Evolutionary conservation across 2,888 invertebrate species (phyloP), one percentile per base, ranked within the genome.

Genomic region (Pseudococcus viburni): DNA sequence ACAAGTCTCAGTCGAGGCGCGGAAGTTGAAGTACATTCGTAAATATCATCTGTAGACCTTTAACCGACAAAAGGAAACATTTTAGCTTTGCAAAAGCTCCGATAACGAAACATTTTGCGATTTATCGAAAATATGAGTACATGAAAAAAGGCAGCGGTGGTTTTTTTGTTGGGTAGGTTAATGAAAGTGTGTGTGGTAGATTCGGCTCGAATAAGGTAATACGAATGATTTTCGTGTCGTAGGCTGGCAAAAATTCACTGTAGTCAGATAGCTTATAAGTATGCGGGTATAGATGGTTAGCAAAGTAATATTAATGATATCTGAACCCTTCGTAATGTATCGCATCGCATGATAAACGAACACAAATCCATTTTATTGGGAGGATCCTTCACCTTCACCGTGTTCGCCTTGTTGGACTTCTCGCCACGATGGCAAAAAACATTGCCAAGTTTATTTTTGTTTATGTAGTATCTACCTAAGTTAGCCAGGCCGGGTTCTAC

Each of bases 341-440:
- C 77, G 39, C 77, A 77, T 77, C 77, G 77, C 77, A 77, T 77
- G 77, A 77, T 77, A 77, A 77, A 77, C 77, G 77, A 77, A 77
- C 77, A 77, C 77, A 77, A 77, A 77, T 77, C 77, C 15, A 77
- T 77, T 77, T 77, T 77, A 77, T 77, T 77, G 77, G 77, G 77
- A 77, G 77, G 77, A 39, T 77, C 77, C 33, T 77, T 64, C 22
- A 51, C 51, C 51, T 51, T 51, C 51, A 51, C 51, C 51, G 15
- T 0, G 17, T 12, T 51, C 51, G 51, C 51, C 22, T 64, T 22
- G 39, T 77, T 77, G 7, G 77, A 33, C 26, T 39, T 2, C 39
- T 77, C 15, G 39, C 39, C 11, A 33, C 26, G 26, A 39, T 12
- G 9, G 77, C 15, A 15, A 39, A 39, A 19, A 77, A 33, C 26